Percentiles rank a stretch among this genome's conserved stretches.
phyloP scores from a whole-genome alignment of 2,113 vertebrate genomes.

The Pelodiscus sinensis region DNA sequence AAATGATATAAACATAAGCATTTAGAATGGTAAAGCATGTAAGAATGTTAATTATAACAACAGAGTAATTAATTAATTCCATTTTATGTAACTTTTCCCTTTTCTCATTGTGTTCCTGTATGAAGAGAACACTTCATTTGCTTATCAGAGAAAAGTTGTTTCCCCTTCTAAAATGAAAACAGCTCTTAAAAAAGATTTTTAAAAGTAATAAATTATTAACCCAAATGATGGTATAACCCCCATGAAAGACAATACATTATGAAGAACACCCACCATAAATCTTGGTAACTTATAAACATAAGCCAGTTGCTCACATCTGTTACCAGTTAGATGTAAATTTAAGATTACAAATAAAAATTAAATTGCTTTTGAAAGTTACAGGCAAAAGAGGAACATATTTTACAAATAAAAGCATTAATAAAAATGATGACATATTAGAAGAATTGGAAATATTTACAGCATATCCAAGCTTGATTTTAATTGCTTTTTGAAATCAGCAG shows the following conservation, averaged over 20 bases:
- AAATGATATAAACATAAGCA: background rate
- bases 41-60: background rate
- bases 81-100: background rate
- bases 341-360: conserved; percentile 77
- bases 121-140: background rate
- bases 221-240: conserved; percentile 65
- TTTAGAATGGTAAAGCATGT: background rate
- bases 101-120: background rate
- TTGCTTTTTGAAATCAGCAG: conserved; percentile 52
- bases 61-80: background rate
- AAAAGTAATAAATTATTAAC: conserved; percentile 75
- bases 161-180: conserved; percentile 52
- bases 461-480: conserved; percentile 53
- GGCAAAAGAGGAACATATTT: conserved; percentile 71
- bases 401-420: conserved; percentile 73
- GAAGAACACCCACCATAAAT: conserved; percentile 71
- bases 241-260: conserved; percentile 69
- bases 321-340: conserved; percentile 79
- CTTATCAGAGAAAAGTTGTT: conserved; percentile 20
- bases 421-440: conserved; percentile 71
- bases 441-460: conserved; percentile 74
- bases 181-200: conserved; percentile 63
- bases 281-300: conserved; percentile 66
- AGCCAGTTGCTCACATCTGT: conserved; percentile 79
- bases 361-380: conserved; percentile 75